Base-by-base conservation (phyloP, 2,797 vertebrate genomes). In the Hypotaenidia okinawae region DNA sequence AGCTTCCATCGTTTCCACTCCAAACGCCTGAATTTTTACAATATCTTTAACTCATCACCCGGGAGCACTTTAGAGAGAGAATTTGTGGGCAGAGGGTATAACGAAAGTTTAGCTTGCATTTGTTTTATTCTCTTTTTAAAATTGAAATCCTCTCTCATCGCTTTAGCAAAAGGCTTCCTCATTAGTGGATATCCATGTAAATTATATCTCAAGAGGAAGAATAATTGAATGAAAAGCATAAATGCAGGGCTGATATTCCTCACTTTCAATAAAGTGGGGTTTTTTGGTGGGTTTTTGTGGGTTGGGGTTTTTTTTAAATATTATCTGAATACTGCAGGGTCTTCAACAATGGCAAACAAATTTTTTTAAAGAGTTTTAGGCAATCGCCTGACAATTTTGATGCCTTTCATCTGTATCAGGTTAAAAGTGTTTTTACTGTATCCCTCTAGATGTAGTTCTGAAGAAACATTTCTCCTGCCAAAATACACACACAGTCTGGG, bases 401-500 rank as follows among this genome's bases (percentile, higher is more conserved):
- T 86, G 68, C 49, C 87, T 97, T 96, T 94, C 73, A n/a, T 93
- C 93, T 32, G 84, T 30, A 52, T 81, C 68, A 35, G 90, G 91
- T 91, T 94, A 92, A 81, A 96, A 96, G 87, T 85, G 39, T 90
- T 97, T 95, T 96, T 80, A 96, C 97, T 95, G 93, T 95, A 92
- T 95, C 95, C 94, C 94, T 96, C 79, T 68, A 82, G 95, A 95
- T 72, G 84, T 17, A 51, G 91, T 74, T 97, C 96, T 91, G 97
- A 97, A 97, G 96, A 95, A 96, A 97, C 93, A 83, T 97, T 97
- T 96, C 97, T 98, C 94, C 98, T 98, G 98, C 98, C 98, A 97
- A 98, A 98, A 97, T 97, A 97, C 98, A 97, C 97, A 97, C 98
- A 94, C 96, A 95, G 97, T 94, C 97, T 83, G 89, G 98, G 98